These are phyloP conservation scores for Synergus itoensis DNA, from an alignment of 2,888 invertebrate species.

Conservation along the genomic window DNA sequence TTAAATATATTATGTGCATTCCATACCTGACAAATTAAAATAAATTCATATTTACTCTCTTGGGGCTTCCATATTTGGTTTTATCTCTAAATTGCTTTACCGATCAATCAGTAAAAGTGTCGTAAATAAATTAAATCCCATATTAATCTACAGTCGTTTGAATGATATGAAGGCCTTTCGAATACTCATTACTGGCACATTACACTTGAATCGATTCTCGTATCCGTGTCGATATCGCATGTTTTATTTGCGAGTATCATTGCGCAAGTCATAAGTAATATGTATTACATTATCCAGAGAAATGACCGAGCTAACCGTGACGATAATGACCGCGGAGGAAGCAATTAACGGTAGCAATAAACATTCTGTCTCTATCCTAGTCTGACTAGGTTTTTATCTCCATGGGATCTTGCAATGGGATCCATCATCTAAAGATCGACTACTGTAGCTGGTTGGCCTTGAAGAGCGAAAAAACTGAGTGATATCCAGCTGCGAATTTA, in stretches of 20 bases:
- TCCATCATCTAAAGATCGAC: slow-evolving; percentile 21
- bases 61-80: background rate
- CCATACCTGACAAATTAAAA: slow-evolving; percentile 22
- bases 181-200: slow-evolving; percentile 17
- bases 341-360: slow-evolving; percentile 70
- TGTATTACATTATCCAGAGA: slow-evolving; percentile 68
- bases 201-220: slow-evolving; percentile 25
- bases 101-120: slow-evolving; percentile 22
- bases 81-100: slow-evolving; percentile 15
- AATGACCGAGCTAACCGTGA: slow-evolving; percentile 63
- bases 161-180: background rate
- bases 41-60: slow-evolving; percentile 4
- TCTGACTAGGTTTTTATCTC: slow-evolving; percentile 12
- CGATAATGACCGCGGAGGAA: slow-evolving; percentile 67
- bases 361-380: slow-evolving; percentile 54
- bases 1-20: slow-evolving; percentile 10
- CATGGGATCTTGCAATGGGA: slow-evolving; percentile 9
- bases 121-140: slow-evolving; percentile 19
- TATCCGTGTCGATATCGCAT: slow-evolving; percentile 40
- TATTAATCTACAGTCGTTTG: background rate
- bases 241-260: slow-evolving; percentile 44
- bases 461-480: slow-evolving; percentile 37
- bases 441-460: slow-evolving; percentile 34
- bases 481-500: slow-evolving; percentile 36
- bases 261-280: slow-evolving; percentile 48